Conservation (phyloP, 23 tunicate species). For the Pegea sp. region DNA sequence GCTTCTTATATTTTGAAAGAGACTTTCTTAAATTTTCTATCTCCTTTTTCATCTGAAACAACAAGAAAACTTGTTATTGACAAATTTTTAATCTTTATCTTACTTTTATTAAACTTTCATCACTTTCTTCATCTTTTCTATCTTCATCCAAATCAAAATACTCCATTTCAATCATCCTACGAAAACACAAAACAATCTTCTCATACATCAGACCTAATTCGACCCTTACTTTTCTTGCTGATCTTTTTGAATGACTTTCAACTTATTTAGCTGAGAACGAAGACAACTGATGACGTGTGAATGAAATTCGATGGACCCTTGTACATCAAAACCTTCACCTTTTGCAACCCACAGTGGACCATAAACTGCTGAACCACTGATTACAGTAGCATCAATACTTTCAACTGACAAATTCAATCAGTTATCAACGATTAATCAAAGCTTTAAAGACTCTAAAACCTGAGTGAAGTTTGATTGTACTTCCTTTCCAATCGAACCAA, state of each 20-base stretch:
- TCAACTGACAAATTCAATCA: constrained; percentile 16
- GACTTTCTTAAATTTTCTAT: too few species aligned
- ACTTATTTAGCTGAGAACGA: constrained; percentile 4
- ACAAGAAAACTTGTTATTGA: too few species aligned
- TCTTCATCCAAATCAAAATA: too few species aligned
- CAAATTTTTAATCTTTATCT: too few species aligned
- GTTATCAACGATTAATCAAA: not conserved
- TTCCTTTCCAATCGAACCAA: constrained; percentile 24
- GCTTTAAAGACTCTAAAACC: not conserved
- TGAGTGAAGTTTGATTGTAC: not conserved
- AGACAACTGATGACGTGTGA: constrained; percentile 15
- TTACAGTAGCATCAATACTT: constrained; percentile 15
- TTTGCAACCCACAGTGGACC: constrained; percentile 69
- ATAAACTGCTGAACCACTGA: constrained; percentile 6
- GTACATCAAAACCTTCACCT: constrained; percentile 31
- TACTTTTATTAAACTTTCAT: too few species aligned
- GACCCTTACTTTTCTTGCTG: constrained; percentile 9
- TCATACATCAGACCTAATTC: too few species aligned
- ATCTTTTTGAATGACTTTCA: constrained; percentile 6
- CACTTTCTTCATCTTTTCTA: too few species aligned
- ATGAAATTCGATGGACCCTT: constrained; percentile 15
- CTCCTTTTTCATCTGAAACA: too few species aligned
- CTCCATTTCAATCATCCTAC: too few species aligned
- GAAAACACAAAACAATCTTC: too few species aligned
- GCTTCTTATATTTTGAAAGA: too few species aligned